phyloP scores from a whole-genome alignment of 2,888 invertebrate species.

The Monopis laevigella region DNA sequence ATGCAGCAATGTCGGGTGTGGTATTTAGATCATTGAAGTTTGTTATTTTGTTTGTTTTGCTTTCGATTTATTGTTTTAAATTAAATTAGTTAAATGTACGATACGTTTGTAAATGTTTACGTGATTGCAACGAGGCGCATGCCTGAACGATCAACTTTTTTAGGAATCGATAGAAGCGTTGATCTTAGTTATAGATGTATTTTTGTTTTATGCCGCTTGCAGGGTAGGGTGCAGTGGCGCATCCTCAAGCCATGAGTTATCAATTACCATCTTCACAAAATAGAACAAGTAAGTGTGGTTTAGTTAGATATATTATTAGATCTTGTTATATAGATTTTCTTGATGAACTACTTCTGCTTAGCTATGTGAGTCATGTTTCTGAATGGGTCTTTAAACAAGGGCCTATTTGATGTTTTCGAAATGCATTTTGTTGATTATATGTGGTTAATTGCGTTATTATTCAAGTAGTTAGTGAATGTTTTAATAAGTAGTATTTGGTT shows the following conservation, averaged over 20 bases:
- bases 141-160: background rate
- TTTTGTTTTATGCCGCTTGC: slow-evolving; percentile 4
- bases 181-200: background rate
- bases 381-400: too few relatives aligned
- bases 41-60: slow-evolving; percentile 29
- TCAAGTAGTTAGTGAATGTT: too few relatives aligned
- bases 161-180: slow-evolving; percentile 3
- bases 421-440: too few relatives aligned
- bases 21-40: slow-evolving; percentile 47
- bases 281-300: slow-evolving; percentile 78
- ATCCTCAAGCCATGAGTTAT: slow-evolving; percentile 85
- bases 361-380: too few relatives aligned
- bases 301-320: slow-evolving; percentile 2
- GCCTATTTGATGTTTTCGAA: too few relatives aligned
- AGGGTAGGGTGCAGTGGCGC: slow-evolving; percentile 59
- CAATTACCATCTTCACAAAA: slow-evolving; percentile 83
- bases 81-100: slow-evolving; percentile 28
- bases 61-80: slow-evolving; percentile 40
- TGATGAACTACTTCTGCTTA: too few relatives aligned
- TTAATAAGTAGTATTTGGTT: too few relatives aligned
- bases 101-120: slow-evolving; percentile 28
- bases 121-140: slow-evolving; percentile 16
- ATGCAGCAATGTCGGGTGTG: slow-evolving; percentile 42
- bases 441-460: too few relatives aligned
- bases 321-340: background rate